These are phyloP conservation scores for Folsomia manolachei DNA, from an alignment of 2,888 invertebrate species.

Conservation along the genomic window DNA sequence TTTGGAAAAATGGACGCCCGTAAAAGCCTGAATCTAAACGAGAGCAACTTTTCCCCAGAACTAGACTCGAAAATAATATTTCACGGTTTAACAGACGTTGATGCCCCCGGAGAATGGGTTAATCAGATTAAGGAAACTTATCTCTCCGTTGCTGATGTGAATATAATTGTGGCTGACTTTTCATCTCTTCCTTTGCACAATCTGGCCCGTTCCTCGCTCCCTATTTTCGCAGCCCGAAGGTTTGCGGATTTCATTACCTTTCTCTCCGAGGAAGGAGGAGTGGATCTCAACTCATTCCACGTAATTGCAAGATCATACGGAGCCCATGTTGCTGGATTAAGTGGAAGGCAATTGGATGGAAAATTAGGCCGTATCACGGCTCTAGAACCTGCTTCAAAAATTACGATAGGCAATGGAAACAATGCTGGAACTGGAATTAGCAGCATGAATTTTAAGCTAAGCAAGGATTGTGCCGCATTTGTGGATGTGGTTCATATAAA, in stretches of 20 bases:
- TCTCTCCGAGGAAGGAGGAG: conserved; percentile 32
- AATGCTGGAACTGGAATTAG: too few species aligned
- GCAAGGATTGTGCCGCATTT: conserved; percentile 30
- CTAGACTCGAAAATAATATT: conserved; percentile 44
- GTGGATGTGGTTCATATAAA: conserved; percentile 35
- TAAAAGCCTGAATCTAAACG: too few species aligned
- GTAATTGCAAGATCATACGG: conserved; percentile 42
- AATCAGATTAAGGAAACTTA: conserved; percentile 37
- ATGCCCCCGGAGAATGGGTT: conserved; percentile 43
- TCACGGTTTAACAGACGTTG: conserved; percentile 46
- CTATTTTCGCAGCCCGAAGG: conserved; percentile 29
- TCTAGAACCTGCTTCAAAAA: conserved; percentile 43
- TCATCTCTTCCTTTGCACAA: conserved; percentile 35
- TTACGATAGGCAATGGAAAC: conserved; percentile 34
- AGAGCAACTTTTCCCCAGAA: conserved; percentile 31
- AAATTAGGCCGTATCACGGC: conserved; percentile 43
- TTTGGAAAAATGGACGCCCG: too few species aligned
- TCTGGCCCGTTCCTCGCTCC: conserved; percentile 31
- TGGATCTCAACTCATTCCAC: conserved; percentile 35
- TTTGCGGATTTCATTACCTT: conserved; percentile 38
- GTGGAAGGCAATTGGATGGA: conserved; percentile 39
- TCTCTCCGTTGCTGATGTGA: conserved; percentile 35
- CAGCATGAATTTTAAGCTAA: conserved; percentile 36
- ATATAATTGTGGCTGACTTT: conserved; percentile 44
- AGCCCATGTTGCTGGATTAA: conserved; percentile 42